These are phyloP conservation scores for Ennomos fuscantarius DNA, from an alignment of 2,888 invertebrate species.

Conservation along the genomic window DNA sequence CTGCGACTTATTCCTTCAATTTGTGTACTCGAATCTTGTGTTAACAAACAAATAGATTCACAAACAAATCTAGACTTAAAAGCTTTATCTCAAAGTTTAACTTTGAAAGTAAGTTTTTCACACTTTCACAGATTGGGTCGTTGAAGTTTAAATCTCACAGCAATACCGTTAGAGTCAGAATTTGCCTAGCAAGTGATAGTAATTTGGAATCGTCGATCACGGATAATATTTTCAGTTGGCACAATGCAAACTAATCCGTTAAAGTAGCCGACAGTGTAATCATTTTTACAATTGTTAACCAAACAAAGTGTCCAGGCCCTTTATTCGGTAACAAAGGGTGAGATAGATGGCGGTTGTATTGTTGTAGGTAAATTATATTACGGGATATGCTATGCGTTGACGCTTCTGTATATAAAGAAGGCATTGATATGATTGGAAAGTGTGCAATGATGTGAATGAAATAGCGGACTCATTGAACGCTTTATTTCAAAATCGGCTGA, in stretches of 20 bases:
- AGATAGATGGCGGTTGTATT: slow-evolving; percentile 54
- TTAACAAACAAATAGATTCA: slow-evolving; percentile 32
- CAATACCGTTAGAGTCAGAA: not conserved
- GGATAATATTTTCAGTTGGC: slow-evolving; percentile 48
- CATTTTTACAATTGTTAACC: slow-evolving; percentile 68
- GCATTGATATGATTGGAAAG: slow-evolving; percentile 46
- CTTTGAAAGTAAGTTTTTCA: not conserved
- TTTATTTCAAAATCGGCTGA: slow-evolving; percentile 17
- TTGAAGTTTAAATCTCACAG: not conserved
- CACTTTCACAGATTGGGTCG: not conserved
- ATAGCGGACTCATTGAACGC: slow-evolving; percentile 42
- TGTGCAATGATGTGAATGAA: slow-evolving; percentile 73
- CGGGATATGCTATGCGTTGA: slow-evolving; percentile 63
- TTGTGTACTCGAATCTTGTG: slow-evolving; percentile 35
- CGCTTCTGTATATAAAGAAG: slow-evolving; percentile 58
- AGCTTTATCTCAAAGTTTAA: not conserved
- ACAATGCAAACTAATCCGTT: slow-evolving; percentile 77
- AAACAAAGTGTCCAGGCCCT: slow-evolving; percentile 66
- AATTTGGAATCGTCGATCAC: slow-evolving; percentile 11
- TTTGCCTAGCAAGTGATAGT: not conserved
- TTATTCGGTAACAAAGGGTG: slow-evolving; percentile 68
- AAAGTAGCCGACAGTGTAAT: slow-evolving; percentile 76
- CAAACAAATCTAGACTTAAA: slow-evolving; percentile 7
- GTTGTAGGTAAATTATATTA: slow-evolving; percentile 71
- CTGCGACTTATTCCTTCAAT: slow-evolving; percentile 67